phyloP scores from a whole-genome alignment of 1,140 invertebrate genomes.

The Saccostrea echinata region DNA sequence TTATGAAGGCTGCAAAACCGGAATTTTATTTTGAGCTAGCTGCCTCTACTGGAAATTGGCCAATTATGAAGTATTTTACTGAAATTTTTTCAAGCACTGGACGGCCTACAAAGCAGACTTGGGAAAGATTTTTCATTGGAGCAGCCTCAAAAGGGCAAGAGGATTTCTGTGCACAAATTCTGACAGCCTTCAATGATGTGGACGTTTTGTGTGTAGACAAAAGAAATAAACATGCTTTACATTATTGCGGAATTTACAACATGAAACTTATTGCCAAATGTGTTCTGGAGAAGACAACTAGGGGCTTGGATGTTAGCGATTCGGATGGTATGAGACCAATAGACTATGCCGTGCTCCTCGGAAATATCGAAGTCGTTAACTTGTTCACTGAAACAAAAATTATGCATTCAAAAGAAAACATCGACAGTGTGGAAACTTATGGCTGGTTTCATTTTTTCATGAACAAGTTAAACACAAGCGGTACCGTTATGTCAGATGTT shows the following conservation, averaged over 20 bases:
- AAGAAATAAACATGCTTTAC: constrained; percentile 34
- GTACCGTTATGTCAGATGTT: neutral
- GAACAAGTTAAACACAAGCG: neutral
- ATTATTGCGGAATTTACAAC: constrained; percentile 41
- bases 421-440: constrained; percentile 6
- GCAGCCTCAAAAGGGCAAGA: constrained; percentile 40
- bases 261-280: constrained; percentile 17
- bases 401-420: neutral
- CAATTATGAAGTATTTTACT: constrained; percentile 8
- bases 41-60: neutral
- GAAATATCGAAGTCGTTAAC: neutral
- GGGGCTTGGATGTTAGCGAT: neutral
- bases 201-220: constrained; percentile 19
- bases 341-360: constrained; percentile 31
- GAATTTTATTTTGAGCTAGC: constrained; percentile 2
- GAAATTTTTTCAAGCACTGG: neutral
- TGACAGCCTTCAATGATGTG: neutral
- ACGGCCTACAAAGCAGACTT: neutral
- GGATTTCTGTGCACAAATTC: constrained; percentile 42
- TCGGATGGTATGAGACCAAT: constrained; percentile 37
- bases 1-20: constrained; percentile 1
- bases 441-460: constrained; percentile 20
- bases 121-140: constrained; percentile 3
- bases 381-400: constrained; percentile 9
- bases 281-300: constrained; percentile 8